phyloP scores from a whole-genome alignment of 2,888 invertebrate genomes.

The Parelbella ahira region DNA sequence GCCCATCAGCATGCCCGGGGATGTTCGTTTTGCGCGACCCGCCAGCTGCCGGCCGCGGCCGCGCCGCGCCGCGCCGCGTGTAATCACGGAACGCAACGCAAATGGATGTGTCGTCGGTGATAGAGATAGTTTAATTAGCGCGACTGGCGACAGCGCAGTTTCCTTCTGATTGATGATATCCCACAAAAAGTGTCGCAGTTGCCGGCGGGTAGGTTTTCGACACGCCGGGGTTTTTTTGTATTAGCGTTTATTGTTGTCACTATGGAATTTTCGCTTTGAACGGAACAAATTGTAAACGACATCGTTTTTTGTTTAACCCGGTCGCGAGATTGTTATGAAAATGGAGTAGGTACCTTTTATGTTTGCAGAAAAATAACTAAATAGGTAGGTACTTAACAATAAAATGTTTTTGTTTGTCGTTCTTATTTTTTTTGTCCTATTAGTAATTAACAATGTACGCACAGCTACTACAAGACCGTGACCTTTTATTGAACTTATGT shows the following conservation, averaged over 20 bases:
- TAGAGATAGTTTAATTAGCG: constrained; percentile 25
- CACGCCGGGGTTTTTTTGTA: constrained; percentile 6
- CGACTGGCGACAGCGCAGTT: constrained; percentile 17
- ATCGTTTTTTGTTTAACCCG: no score
- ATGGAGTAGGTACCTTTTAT: no score
- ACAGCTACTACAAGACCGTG: no score
- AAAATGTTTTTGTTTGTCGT: no score
- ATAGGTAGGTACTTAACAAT: no score
- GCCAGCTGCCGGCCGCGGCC: constrained; percentile 1
- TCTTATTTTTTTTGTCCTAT: no score
- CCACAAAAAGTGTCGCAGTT: constrained; percentile 14
- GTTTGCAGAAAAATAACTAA: no score
- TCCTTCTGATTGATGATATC: constrained; percentile 21
- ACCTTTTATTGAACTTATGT: no score
- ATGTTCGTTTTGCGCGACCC: constrained; percentile 6
- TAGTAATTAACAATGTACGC: no score
- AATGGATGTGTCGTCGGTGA: constrained; percentile 30
- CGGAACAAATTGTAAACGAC: no score
- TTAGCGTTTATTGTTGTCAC: constrained; percentile 18
- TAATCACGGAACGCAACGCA: constrained; percentile 26
- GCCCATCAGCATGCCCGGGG: not conserved
- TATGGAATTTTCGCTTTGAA: constrained; percentile 11
- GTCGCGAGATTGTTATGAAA: no score
- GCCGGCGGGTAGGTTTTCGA: constrained; percentile 4
- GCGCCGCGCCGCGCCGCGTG: constrained; percentile 10